A percentile compares a stretch with the other conserved stretches of the same genome.
phyloP scores from a whole-genome alignment of 2,113 vertebrate species.

The Rostratula benghalensis region DNA sequence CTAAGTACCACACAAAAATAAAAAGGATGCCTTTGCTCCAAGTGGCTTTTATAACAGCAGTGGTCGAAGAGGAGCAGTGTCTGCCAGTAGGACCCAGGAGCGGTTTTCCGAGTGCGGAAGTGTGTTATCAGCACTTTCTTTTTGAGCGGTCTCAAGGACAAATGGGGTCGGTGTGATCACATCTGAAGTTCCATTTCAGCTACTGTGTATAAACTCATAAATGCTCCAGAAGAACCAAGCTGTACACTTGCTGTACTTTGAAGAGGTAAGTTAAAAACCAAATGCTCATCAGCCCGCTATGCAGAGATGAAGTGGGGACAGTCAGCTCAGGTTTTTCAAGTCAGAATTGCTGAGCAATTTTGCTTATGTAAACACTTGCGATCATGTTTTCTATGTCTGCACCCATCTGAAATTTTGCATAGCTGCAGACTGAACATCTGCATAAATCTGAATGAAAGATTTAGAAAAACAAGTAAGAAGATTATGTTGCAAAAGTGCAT shows the following conservation, averaged over 20 bases:
- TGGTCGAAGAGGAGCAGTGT: rapidly evolving
- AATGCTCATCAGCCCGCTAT: slow-evolving; percentile 23
- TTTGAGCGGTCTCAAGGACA: not conserved
- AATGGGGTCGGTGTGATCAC: not conserved
- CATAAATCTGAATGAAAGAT: slow-evolving; percentile 41
- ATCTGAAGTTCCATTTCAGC: slow-evolving; percentile 25
- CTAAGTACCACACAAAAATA: not conserved
- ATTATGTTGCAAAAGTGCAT: slow-evolving; percentile 41
- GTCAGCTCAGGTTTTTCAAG: slow-evolving; percentile 44
- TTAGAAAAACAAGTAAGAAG: slow-evolving; percentile 42
- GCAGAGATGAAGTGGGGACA: slow-evolving; percentile 41
- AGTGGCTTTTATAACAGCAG: not conserved
- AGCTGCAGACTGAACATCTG: slow-evolving; percentile 60
- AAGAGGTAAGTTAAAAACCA: slow-evolving; percentile 44
- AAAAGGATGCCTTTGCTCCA: slow-evolving; percentile 14
- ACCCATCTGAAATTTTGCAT: slow-evolving; percentile 45
- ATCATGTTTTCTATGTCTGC: slow-evolving; percentile 3
- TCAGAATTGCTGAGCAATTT: slow-evolving; percentile 26
- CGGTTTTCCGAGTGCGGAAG: not conserved
- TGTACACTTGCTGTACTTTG: slow-evolving; percentile 8
- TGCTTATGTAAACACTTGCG: slow-evolving; percentile 48
- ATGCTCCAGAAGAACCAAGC: not conserved
- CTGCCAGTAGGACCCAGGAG: not conserved
- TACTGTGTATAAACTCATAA: not conserved
- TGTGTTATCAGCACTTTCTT: slow-evolving; percentile 27